Evolutionary conservation across 2,888 invertebrate species (phyloP).

Genomic region (Polyommatus icarus): DNA sequence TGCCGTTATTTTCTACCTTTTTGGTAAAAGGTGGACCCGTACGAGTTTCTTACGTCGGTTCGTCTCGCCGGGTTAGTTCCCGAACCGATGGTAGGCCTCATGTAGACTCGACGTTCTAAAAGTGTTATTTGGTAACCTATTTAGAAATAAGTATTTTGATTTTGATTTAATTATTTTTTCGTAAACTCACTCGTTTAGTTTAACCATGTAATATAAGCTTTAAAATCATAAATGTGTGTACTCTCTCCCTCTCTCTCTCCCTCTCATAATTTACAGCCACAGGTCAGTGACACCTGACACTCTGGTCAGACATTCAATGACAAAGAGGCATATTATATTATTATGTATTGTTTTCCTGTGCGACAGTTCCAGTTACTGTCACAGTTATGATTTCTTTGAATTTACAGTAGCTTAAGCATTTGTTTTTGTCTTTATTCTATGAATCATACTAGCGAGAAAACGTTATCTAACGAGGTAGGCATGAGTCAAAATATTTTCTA

Average conservation of each 20-base stretch:
- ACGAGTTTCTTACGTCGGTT: no score
- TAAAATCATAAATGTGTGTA: no score
- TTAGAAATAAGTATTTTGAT: no score
- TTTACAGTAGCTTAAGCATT: not conserved
- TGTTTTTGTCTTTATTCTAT: not conserved
- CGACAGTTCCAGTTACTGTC: not conserved
- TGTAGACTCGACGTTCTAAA: no score
- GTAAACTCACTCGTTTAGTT: no score
- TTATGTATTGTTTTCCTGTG: conserved; percentile 4
- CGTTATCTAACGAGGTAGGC: not conserved
- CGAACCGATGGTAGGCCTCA: no score
- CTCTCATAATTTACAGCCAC: not conserved
- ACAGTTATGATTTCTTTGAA: conserved; percentile 2
- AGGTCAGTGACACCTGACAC: not conserved
- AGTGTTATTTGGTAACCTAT: no score
- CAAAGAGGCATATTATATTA: not conserved
- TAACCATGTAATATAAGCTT: no score
- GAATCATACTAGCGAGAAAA: not conserved
- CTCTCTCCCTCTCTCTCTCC: not conserved
- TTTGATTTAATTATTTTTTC: no score
- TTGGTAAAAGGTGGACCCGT: no score
- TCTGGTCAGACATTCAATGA: not conserved
- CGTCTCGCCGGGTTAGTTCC: no score
- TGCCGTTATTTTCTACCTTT: no score
- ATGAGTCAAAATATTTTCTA: not conserved